Evolutionary conservation across 2,797 vertebrate species (phyloP), one percentile per base, ranked within the genome.

Genomic region (Oceanodroma leucorhoa): DNA sequence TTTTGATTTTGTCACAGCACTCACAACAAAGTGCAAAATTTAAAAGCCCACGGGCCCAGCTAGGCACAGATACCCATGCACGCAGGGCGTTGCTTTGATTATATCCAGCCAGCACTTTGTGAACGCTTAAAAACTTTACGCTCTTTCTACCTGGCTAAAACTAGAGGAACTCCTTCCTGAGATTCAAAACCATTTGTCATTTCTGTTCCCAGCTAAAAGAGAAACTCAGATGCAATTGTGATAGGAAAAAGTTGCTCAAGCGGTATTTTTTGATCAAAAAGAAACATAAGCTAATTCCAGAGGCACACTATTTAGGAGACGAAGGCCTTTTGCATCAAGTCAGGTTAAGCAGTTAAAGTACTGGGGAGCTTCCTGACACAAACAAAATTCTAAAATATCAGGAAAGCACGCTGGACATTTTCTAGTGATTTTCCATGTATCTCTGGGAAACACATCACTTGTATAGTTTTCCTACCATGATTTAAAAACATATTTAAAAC

Each of bases 11-110:
- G 17, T 29, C 67, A 23, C 38, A 79, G 15, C 4, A 18, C 13
- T 66, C 18, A 57, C 0, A 1, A 30, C 0, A 0, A 70, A 24
- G 10, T 20, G 40, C 9, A 24, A 75, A 83, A 58, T 77, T 32
- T 41, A 32, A 70, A 77, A 69, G 36, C 23, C 55, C 51, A 62
- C 0, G 1, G n/a, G 18, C 20, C 51, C 45, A 70, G 17, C 24
- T 34, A 23, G 14, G 12, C 12, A n/a, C 5, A 57, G 22, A 79
- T 45, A 41, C 3, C 10, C 19, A 9, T 4, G 18, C 24, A 36
- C 6, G 2, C 5, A 13, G 32, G 3, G 5, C 24, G 4, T 17
- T 87, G 30, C 21, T 66, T 62, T 34, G 9, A 30, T 32, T 34
- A 32, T 24, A 40, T 10, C 29, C 27, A 62, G 12, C 6, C 18